These are phyloP conservation scores for Drosophila pruinosa DNA, from an alignment of 1,140 invertebrate species.

Conservation along the genomic window DNA sequence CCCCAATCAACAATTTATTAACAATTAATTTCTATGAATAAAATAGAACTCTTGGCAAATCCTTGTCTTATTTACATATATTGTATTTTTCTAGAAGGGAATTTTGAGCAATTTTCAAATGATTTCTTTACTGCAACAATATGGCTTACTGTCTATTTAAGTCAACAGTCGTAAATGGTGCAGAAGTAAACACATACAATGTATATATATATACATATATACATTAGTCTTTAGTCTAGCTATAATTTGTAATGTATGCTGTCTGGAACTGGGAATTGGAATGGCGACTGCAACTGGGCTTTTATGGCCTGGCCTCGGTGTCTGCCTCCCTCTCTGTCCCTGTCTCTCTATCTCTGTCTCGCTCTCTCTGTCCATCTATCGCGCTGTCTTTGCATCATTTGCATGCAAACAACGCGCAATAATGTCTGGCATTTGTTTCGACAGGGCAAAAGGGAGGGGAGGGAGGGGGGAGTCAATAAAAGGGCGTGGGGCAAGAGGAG, in stretches of 20 bases:
- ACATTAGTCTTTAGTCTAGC: neutral
- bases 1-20: no score
- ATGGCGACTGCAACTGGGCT: neutral
- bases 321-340: neutral
- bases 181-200: neutral
- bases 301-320: no score
- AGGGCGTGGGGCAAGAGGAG: no score
- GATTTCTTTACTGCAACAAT: no score
- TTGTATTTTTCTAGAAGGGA: no score
- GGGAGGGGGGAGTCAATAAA: neutral
- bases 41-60: no score
- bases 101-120: no score
- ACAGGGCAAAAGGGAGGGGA: neutral
- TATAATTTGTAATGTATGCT: neutral
- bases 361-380: no score
- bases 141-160: no score
- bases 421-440: slow-evolving; percentile 47
- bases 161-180: no score
- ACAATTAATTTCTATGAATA: no score
- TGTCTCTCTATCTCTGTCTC: neutral
- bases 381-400: slow-evolving; percentile 12
- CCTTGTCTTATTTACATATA: no score
- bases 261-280: neutral
- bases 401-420: slow-evolving; percentile 38
- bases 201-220: neutral